phyloP scores from a whole-genome alignment of 2,888 invertebrate genomes.

The Pecten maximus region DNA sequence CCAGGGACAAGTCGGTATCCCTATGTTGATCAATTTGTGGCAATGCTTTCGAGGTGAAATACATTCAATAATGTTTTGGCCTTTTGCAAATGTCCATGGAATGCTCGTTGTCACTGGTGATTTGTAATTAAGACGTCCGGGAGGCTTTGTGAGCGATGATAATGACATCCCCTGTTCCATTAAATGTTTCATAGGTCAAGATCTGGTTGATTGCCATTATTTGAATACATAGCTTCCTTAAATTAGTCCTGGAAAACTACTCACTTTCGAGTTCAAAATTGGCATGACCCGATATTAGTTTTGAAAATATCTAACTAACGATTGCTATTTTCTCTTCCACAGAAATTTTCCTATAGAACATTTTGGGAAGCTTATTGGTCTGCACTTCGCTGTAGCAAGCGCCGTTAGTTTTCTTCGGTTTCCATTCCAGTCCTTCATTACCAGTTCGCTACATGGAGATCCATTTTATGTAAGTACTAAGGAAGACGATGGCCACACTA shows the following conservation, averaged over 20 bases:
- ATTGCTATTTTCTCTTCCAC: constrained; percentile 44
- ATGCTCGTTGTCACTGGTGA: not conserved
- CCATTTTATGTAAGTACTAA: constrained; percentile 64
- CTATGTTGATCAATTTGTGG: not conserved
- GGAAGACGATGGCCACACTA: not conserved
- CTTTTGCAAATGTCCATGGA: not conserved
- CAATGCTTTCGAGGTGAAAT: not conserved
- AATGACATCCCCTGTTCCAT: not conserved
- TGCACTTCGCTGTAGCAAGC: constrained; percentile 58
- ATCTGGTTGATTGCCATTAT: not conserved
- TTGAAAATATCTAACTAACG: not conserved
- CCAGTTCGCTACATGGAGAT: constrained; percentile 49
- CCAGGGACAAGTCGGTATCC: not conserved
- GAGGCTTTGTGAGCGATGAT: not conserved
- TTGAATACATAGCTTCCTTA: not conserved
- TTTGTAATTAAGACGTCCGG: not conserved
- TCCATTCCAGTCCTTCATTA: constrained; percentile 61
- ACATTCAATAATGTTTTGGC: not conserved
- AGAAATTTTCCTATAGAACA: constrained; percentile 75
- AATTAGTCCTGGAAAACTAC: not conserved
- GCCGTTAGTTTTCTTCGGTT: constrained; percentile 61
- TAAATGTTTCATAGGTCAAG: not conserved
- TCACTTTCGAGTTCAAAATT: not conserved
- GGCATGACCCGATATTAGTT: not conserved
- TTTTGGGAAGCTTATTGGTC: constrained; percentile 70